These are phyloP conservation scores for Hyalella azteca DNA, from an alignment of 2,888 invertebrate genomes.

Conservation along the genomic window DNA sequence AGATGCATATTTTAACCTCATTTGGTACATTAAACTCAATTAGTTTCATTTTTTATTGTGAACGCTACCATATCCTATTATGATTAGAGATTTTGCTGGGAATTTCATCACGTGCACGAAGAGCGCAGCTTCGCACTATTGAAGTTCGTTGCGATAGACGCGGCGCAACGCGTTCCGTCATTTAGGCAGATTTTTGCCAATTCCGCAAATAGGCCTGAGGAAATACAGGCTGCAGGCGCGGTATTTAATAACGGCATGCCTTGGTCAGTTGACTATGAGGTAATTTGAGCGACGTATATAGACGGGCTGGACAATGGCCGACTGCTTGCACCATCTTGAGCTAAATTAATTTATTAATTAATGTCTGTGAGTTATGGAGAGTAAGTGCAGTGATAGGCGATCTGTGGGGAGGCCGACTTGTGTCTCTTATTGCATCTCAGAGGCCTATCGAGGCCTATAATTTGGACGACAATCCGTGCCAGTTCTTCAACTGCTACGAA, in stretches of 20 bases:
- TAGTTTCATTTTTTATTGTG: no score
- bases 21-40: no score
- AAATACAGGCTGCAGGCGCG: conserved; percentile 1
- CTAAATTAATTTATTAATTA: conserved; percentile 35
- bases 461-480: no score
- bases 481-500: no score
- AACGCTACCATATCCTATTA: no score
- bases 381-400: not conserved
- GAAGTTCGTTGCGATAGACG: no score
- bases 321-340: conserved; percentile 14
- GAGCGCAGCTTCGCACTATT: no score
- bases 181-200: not conserved
- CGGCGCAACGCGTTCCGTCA: not conserved
- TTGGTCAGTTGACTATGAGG: conserved; percentile 36
- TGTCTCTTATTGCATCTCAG: not conserved
- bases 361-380: conserved; percentile 29
- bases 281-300: conserved; percentile 13
- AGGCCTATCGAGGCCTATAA: not conserved
- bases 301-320: not conserved
- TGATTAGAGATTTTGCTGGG: no score
- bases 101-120: no score
- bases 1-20: no score
- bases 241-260: conserved; percentile 34
- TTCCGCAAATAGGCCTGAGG: not conserved
- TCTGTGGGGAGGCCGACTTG: not conserved